Evolutionary conservation across 92 coral and sea anemone genomes (phyloP), one percentile per base, ranked within the genome.

Genomic region (Palythoa heliodiscus): DNA sequence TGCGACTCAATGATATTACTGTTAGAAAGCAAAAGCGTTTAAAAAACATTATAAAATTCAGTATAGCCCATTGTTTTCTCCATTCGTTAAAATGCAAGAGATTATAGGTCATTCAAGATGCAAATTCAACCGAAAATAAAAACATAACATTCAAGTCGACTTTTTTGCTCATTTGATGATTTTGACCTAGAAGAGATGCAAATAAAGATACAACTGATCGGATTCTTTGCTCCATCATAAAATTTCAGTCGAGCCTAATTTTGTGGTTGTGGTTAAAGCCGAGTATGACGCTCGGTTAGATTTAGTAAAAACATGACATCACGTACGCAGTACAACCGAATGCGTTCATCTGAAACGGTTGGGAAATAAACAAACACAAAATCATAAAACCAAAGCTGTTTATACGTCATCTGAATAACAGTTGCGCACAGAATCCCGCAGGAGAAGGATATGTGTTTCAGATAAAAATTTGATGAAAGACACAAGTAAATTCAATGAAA

Each of bases 321-420:
- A 75, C 79, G 79, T 75, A 75, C 63, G 60, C 69, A n/a, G 23
- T n/a, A n/a, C 19, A n/a, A 43, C 9, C 50, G 10, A 75, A 24
- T 22, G 55, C 79, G 60, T 52, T 75, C 79, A 75, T 14, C 79
- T 75, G 79, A 75, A 75, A 75, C 79, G 63, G 54, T 52, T 23
- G n/a, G 17, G 17, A 29, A 25, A 24, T 22, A 69, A 29, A 69
- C 47, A 24, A 69, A 69, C 23, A 24, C 14, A 37, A 25, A 69
- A 37, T 15, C 23, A 11, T 15, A 75, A 73, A 50, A 75, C 15
- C 60, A 50, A 75, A 20, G 79, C 79, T 4, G 43, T 52, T n/a
- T 75, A 37, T 24, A 50, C 29, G 79, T 48, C 79, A 75, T 29
- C 79, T 52, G 10, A 75, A 50, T 23, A 64, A 24, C 20, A 25